Evolutionary conservation across 2,113 vertebrate species (phyloP).

Genomic region (Gorilla gorilla): DNA sequence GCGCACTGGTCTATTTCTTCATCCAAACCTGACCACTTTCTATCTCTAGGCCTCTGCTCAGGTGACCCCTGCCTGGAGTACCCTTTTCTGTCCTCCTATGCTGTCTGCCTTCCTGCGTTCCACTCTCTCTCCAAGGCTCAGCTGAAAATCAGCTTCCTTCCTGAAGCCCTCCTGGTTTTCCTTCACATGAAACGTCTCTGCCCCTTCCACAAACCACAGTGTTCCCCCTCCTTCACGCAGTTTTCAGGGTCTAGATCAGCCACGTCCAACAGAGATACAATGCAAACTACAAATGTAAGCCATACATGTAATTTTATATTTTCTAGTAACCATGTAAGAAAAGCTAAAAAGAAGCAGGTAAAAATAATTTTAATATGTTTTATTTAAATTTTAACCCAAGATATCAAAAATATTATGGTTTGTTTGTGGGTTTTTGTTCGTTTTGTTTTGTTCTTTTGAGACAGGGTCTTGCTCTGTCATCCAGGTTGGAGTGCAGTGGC

Average conservation of each 20-base stretch:
- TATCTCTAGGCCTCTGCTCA: neutral
- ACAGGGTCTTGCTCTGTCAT: too few relatives aligned
- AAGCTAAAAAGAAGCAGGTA: neutral
- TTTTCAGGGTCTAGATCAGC: neutral
- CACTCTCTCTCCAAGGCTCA: neutral
- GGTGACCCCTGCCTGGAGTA: neutral
- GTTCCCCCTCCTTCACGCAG: neutral
- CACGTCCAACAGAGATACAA: neutral
- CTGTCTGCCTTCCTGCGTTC: neutral
- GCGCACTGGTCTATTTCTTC: too few relatives aligned
- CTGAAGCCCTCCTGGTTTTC: neutral
- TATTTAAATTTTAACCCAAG: neutral
- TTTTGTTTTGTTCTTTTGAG: too few relatives aligned
- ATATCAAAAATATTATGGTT: neutral
- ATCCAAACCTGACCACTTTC: neutral
- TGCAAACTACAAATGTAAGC: neutral
- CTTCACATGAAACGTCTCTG: neutral
- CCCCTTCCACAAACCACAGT: neutral
- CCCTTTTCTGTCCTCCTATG: neutral
- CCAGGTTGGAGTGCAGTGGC: too few relatives aligned
- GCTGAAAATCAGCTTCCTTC: neutral
- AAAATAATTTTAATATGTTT: neutral
- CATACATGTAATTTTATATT: neutral
- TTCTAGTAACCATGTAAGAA: neutral
- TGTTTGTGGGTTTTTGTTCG: too few relatives aligned